Percentiles rank a stretch among this genome's conserved stretches.
Evolutionary conservation across 2,113 vertebrate genomes (phyloP).

Genomic region (Mormoops blainvillei): DNA sequence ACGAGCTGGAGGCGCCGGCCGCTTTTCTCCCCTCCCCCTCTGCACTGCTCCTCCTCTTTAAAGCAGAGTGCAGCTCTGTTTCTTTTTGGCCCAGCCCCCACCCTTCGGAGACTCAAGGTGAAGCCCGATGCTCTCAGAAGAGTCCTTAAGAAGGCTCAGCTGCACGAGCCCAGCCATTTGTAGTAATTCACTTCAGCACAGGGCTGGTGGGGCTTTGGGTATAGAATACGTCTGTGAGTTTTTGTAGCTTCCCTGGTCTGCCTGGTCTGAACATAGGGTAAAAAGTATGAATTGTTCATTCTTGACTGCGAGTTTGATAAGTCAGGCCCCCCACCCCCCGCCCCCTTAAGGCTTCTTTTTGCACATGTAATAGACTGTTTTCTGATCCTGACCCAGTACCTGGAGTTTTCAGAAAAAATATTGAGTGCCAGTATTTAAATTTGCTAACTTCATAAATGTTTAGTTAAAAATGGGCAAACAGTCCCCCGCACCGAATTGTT

Average conservation of each 20-base stretch:
- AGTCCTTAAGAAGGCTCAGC: conserved; percentile 22
- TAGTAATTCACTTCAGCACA: background rate
- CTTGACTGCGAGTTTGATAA: background rate
- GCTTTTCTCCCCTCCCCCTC: conserved; percentile 34
- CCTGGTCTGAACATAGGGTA: background rate
- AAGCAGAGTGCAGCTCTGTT: conserved; percentile 16
- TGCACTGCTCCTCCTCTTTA: conserved; percentile 15
- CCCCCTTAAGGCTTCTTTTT: background rate
- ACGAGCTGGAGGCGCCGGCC: background rate
- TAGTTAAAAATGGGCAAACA: conserved; percentile 32
- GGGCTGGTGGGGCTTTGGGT: background rate
- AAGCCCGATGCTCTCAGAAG: background rate
- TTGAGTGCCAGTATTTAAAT: background rate
- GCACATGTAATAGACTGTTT: background rate
- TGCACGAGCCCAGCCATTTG: background rate
- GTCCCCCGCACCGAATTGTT: background rate
- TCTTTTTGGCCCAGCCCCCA: conserved; percentile 59
- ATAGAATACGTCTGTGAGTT: background rate
- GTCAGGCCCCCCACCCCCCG: background rate
- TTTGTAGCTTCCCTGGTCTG: background rate
- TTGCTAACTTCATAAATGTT: background rate
- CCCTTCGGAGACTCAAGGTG: conserved; percentile 53
- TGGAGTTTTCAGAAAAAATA: background rate
- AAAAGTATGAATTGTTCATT: background rate
- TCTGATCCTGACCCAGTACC: background rate